Evolutionary conservation across 2,113 vertebrate genomes (phyloP).

Genomic region (Picathartes gymnocephalus): DNA sequence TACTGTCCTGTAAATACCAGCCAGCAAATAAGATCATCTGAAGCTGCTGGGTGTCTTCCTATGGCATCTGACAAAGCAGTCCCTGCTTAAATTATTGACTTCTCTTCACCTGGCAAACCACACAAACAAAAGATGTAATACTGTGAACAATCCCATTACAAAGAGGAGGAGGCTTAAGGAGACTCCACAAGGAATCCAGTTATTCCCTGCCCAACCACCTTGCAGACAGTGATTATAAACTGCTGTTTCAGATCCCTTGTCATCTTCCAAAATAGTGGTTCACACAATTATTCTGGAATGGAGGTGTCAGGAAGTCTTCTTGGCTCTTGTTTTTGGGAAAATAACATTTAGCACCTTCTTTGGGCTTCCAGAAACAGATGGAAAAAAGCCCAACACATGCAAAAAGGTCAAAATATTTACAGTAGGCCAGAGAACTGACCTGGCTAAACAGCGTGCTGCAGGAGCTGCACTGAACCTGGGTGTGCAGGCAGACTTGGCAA

Average conservation of each 20-base stretch:
- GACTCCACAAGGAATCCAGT: neutral
- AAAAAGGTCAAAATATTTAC: neutral
- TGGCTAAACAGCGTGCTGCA: neutral
- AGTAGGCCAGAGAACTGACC: neutral
- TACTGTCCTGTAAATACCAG: neutral
- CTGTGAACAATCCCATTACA: neutral
- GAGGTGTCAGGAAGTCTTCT: neutral
- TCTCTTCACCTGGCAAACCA: neutral
- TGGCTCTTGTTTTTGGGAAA: neutral
- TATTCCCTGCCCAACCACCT: neutral
- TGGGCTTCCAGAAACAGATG: neutral
- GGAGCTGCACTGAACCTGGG: neutral
- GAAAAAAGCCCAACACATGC: neutral
- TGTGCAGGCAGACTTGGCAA: neutral
- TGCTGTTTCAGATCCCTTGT: neutral
- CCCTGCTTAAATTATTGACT: neutral
- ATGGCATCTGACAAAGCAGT: neutral
- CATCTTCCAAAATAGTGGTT: neutral
- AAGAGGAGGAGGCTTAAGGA: neutral
- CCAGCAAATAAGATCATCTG: neutral
- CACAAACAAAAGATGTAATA: neutral
- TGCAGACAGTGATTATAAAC: neutral
- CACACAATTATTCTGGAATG: neutral
- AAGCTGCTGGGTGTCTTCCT: neutral
- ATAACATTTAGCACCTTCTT: neutral